A percentile compares a stretch with the other conserved stretches of the same genome.
These are phyloP conservation scores for Panthera leo DNA, from an alignment of 2,113 vertebrate genomes.

Conservation along the genomic window DNA sequence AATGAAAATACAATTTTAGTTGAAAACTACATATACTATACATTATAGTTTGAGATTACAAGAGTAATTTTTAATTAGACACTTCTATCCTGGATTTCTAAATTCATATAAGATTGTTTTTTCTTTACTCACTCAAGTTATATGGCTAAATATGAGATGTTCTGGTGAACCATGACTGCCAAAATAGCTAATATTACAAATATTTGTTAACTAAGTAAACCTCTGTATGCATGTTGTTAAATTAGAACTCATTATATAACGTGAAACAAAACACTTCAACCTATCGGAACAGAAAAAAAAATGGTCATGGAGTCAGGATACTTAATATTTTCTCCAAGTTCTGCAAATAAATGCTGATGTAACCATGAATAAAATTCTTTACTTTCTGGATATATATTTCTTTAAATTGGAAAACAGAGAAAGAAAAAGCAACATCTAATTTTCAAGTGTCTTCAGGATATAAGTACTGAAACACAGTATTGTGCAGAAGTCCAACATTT, in stretches of 20 bases:
- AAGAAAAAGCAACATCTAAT: not conserved
- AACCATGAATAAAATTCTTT: not conserved
- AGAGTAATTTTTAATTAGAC: not conserved
- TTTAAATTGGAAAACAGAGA: not conserved
- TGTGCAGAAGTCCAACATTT: not conserved
- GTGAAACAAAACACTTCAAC: not conserved
- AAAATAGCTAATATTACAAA: not conserved
- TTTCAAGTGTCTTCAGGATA: not conserved
- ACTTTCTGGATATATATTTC: not conserved
- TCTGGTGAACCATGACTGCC: not conserved
- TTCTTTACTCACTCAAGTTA: not conserved
- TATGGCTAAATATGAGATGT: not conserved
- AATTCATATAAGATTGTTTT: not conserved
- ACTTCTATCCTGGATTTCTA: not conserved
- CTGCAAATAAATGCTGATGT: not conserved
- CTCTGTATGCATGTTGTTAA: not conserved
- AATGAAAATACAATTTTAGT: not conserved
- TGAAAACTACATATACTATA: not conserved
- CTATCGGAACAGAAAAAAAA: not conserved
- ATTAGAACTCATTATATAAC: not conserved
- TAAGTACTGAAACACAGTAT: not conserved
- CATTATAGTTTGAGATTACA: not conserved
- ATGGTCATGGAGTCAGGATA: not conserved
- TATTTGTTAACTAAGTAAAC: not conserved
- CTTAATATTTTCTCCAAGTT: not conserved